Evolutionary conservation across 1,140 invertebrate species (phyloP), one percentile per base, ranked within the genome.

Genomic region (Bombus confusus): DNA sequence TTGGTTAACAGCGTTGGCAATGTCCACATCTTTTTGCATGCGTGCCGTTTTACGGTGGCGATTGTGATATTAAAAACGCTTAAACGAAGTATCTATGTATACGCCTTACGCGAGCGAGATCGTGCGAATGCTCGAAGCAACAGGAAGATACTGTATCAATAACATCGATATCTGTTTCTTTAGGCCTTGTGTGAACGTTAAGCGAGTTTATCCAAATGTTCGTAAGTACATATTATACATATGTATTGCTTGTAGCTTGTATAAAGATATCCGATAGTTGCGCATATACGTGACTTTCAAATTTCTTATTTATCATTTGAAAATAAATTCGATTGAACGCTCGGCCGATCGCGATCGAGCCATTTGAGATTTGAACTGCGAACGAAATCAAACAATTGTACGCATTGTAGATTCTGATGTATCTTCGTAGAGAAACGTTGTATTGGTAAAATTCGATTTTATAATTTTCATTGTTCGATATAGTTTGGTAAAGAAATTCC

Each of bases 31-130:
- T 80, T 85, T 73, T 43, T 75, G 68, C 41, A 83, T 81, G 64
- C 86, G 64, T 91, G n/a, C 41, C 72, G 39, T 75, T 39, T 37
- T 39, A 69, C 28, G 34, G 89, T 85, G 76, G 73, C 88, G 76
- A 93, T 93, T 91, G 91, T 88, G 92, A 92, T 62, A 62, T 92
- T 66, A 52, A 52, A 86, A 52, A 86, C 88, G 90, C 89, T 92
- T 91, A 83, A 92, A 89, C 86, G 90, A 87, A 83, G 88, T 43
- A 81, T 87, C 88, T 77, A 52, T 52, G 18, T 52, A 52, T 52
- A 52, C 18, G 47, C 52, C 9, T 86, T 41, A 81, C 28, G 74
- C 85, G 83, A 80, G 80, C 52, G 71, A 68, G 80, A 69, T 59
- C 59, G 62, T 37, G 28, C 28, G 12, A 62, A 87, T 79, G 64